These are phyloP conservation scores for Empis livida DNA, from an alignment of 2,888 invertebrate species.

Conservation along the genomic window DNA sequence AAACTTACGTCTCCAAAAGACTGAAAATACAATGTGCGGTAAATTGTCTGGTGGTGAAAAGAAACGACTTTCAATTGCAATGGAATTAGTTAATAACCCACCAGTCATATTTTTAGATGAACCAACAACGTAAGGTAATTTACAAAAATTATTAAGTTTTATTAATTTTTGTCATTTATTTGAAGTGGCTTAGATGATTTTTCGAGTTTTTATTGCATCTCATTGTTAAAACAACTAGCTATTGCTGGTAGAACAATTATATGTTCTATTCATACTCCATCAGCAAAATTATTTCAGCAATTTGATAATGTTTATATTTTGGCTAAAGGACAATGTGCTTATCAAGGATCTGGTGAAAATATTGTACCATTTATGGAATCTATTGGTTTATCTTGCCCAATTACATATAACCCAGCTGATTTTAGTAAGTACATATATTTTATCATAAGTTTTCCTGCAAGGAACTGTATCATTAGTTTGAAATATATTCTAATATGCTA, in stretches of 20 bases:
- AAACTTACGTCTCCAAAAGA: constrained; percentile 58
- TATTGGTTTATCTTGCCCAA: constrained; percentile 73
- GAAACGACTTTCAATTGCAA: constrained; percentile 84
- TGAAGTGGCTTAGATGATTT: constrained; percentile 81
- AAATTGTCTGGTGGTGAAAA: constrained; percentile 82
- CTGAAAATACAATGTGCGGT: constrained; percentile 59
- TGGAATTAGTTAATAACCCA: constrained; percentile 85
- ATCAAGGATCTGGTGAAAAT: constrained; percentile 65
- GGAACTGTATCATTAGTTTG: too few species aligned
- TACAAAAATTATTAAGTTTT: too few species aligned
- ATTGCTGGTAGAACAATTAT: constrained; percentile 80
- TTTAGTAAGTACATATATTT: constrained; percentile 53
- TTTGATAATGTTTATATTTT: constrained; percentile 87
- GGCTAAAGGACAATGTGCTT: constrained; percentile 79
- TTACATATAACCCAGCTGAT: constrained; percentile 91
- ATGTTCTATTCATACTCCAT: constrained; percentile 94
- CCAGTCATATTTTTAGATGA: constrained; percentile 92
- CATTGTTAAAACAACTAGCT: constrained; percentile 68
- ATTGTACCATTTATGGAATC: constrained; percentile 71
- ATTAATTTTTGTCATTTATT: constrained; percentile 11
- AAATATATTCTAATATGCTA: too few species aligned
- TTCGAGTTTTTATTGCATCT: constrained; percentile 78
- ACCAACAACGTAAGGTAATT: constrained; percentile 71
- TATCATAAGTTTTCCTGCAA: too few species aligned
- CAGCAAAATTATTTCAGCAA: constrained; percentile 79